Conservation (phyloP, 2,113 vertebrate genomes). For the Alectura lathami region DNA sequence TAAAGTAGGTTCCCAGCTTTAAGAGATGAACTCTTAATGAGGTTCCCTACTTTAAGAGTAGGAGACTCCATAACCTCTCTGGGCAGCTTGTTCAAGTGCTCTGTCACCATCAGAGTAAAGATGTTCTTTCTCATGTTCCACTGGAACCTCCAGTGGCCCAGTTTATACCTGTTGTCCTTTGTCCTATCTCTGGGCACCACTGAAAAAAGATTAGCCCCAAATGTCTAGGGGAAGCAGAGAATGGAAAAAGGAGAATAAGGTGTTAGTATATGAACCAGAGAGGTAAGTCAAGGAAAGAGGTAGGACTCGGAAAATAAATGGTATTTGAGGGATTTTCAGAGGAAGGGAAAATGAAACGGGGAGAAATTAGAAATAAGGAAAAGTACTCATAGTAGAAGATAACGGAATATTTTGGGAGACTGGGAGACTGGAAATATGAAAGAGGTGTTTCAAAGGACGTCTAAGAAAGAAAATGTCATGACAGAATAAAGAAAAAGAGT, state of each 20-base stretch:
- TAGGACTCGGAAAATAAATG: neutral
- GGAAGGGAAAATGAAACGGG: neutral
- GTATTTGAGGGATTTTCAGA: neutral
- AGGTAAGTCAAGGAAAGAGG: accelerated
- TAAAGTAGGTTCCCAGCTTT: neutral
- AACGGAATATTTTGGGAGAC: neutral
- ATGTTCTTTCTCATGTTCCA: neutral
- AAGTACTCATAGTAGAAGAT: neutral
- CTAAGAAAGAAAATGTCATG: neutral
- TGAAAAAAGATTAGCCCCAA: neutral
- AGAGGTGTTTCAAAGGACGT: neutral
- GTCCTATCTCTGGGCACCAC: neutral
- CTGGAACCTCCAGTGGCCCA: neutral
- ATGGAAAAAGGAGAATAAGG: neutral
- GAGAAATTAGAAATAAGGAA: neutral
- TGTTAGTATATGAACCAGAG: neutral
- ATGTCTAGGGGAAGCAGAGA: neutral
- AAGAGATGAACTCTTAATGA: too few relatives aligned
- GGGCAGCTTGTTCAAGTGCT: neutral
- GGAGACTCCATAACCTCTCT: neutral
- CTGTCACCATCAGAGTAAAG: neutral
- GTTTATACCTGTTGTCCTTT: neutral
- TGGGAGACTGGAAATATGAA: neutral
- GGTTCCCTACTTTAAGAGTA: too few relatives aligned
- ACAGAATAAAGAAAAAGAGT: neutral